These are phyloP conservation scores for Orthosia incerta DNA, from an alignment of 2,888 invertebrate species.

Conservation along the genomic window DNA sequence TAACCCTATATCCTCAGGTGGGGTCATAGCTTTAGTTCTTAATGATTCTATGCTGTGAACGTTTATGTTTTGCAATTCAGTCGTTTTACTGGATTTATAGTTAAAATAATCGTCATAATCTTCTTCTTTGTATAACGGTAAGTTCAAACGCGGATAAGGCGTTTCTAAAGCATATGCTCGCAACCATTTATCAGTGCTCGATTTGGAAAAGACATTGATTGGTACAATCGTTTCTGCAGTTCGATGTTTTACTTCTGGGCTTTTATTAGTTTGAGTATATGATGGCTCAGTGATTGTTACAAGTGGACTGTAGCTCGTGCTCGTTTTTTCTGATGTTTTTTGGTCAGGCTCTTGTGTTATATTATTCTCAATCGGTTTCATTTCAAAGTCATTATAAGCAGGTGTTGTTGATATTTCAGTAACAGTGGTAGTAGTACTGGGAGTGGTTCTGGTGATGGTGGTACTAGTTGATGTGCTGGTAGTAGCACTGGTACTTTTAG, in stretches of 20 bases:
- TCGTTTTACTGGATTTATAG: constrained; percentile 28
- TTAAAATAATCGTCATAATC: constrained; percentile 63
- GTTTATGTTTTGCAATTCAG: constrained; percentile 53
- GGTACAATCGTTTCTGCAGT: constrained; percentile 53
- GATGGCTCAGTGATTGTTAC: constrained; percentile 7
- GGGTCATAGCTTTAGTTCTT: constrained; percentile 60
- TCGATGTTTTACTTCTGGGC: neutral
- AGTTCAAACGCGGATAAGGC: constrained; percentile 5
- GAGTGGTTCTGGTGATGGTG: neutral
- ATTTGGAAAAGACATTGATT: constrained; percentile 22
- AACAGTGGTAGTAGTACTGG: neutral
- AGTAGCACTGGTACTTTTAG: neutral
- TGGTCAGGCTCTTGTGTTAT: neutral
- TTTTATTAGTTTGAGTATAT: constrained; percentile 6
- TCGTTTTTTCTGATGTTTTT: constrained; percentile 6
- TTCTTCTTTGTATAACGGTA: constrained; percentile 54
- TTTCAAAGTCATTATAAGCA: neutral
- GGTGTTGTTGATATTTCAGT: neutral
- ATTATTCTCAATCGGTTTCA: neutral
- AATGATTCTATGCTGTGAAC: constrained; percentile 59
- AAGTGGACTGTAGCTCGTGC: constrained; percentile 5
- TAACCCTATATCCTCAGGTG: neutral
- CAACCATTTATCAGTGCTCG: constrained; percentile 40
- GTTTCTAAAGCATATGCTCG: constrained; percentile 26
- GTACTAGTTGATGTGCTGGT: neutral